These are phyloP conservation scores for Motacilla tschutschensis DNA, from an alignment of 2,113 vertebrate genomes.

Conservation along the genomic window DNA sequence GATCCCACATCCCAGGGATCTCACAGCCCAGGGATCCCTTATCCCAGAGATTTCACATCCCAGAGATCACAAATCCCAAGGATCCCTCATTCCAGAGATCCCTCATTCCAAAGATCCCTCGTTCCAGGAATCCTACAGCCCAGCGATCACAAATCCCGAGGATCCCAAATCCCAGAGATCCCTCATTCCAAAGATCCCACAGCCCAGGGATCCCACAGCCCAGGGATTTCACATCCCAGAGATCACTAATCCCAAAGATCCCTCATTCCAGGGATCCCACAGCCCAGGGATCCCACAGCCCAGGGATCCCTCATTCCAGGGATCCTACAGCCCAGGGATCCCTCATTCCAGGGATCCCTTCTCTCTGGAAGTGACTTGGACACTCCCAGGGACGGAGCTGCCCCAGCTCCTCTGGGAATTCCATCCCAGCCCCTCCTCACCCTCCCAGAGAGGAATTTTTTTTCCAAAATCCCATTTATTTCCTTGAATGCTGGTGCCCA, in stretches of 20 bases:
- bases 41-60: rapidly evolving
- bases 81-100: not conserved
- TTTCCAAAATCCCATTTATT: not conserved
- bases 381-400: not conserved
- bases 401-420: not conserved
- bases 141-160: rapidly evolving
- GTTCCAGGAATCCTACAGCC: not conserved
- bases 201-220: not conserved
- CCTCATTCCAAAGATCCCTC: rapidly evolving
- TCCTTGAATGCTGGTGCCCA: rapidly evolving
- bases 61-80: rapidly evolving
- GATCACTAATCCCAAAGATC: not conserved
- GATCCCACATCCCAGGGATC: no score
- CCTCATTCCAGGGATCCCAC: rapidly evolving
- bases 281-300: not conserved
- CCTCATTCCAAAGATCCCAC: rapidly evolving
- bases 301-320: rapidly evolving
- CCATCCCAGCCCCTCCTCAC: not conserved
- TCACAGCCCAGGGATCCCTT: rapidly evolving
- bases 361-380: not conserved
- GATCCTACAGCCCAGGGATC: not conserved
- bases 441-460: not conserved
- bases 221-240: rapidly evolving
- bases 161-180: not conserved
- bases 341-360: not conserved